These are phyloP conservation scores for Odontocerum albicorne DNA, from an alignment of 2,888 invertebrate genomes.

Conservation along the genomic window DNA sequence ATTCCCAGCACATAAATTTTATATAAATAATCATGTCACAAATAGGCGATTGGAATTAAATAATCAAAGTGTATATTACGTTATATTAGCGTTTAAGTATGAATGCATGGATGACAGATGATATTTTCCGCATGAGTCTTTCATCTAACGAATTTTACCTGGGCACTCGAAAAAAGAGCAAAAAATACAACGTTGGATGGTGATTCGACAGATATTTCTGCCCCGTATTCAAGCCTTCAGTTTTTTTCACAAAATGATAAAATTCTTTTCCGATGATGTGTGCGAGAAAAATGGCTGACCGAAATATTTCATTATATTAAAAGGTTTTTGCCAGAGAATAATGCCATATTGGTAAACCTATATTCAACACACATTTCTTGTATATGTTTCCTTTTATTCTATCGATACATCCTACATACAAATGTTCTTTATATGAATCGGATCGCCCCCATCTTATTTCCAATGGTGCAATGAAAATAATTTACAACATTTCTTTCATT, in stretches of 20 bases:
- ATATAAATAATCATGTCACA: too few relatives aligned
- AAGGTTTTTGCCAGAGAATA: neutral
- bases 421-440: too few relatives aligned
- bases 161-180: neutral
- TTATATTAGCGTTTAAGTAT: constrained; percentile 5
- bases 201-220: constrained; percentile 21
- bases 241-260: constrained; percentile 18
- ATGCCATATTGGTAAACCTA: too few relatives aligned
- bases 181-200: constrained; percentile 4
- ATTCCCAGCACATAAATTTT: too few relatives aligned
- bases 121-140: neutral
- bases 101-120: neutral
- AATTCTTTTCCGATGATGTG: constrained; percentile 8
- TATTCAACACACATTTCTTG: too few relatives aligned
- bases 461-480: too few relatives aligned
- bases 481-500: too few relatives aligned
- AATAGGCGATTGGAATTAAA: too few relatives aligned
- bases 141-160: constrained; percentile 5
- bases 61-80: too few relatives aligned
- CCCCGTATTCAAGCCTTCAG: constrained; percentile 21
- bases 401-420: too few relatives aligned
- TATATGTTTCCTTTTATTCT: too few relatives aligned
- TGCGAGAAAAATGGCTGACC: neutral
- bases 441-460: too few relatives aligned
- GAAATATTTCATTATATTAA: constrained; percentile 2